A percentile compares a stretch with the other conserved stretches of the same genome.
Evolutionary conservation across 1,140 invertebrate species (phyloP).

Genomic region (Danaus melanippus): DNA sequence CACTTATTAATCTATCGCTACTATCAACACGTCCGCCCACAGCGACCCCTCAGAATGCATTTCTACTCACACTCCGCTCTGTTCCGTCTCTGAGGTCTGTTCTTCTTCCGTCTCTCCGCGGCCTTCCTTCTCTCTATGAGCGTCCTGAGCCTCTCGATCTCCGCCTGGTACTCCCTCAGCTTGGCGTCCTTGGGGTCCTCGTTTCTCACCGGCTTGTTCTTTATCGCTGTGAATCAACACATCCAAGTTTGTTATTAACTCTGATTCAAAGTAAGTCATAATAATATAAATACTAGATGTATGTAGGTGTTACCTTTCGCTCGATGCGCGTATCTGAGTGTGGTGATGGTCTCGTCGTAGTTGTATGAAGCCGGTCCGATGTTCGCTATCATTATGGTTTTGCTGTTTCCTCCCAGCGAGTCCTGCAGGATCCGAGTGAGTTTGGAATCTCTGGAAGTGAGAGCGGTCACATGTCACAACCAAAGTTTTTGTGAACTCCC

Average conservation of each 20-base stretch:
- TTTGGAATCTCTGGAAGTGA: constrained; percentile 85
- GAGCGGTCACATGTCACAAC: neutral
- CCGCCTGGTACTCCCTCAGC: constrained; percentile 89
- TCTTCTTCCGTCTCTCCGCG: constrained; percentile 19
- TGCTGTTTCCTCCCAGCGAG: constrained; percentile 95
- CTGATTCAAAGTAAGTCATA: too few species aligned
- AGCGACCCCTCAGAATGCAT: too few species aligned
- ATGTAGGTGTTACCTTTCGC: constrained; percentile 80
- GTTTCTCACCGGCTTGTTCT: constrained; percentile 96
- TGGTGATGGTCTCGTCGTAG: constrained; percentile 95
- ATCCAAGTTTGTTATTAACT: too few species aligned
- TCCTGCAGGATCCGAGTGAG: constrained; percentile 93
- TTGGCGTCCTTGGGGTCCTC: constrained; percentile 96
- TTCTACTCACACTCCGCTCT: too few species aligned
- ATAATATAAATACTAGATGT: too few species aligned
- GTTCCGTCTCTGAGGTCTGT: too few species aligned
- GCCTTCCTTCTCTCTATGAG: constrained; percentile 66
- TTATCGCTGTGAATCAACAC: constrained; percentile 76
- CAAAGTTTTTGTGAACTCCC: neutral
- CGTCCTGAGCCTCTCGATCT: constrained; percentile 80
- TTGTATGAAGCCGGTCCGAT: constrained; percentile 97
- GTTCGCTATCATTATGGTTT: constrained; percentile 97
- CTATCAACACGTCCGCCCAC: too few species aligned
- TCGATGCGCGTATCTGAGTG: constrained; percentile 91
- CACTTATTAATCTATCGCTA: too few species aligned